Evolutionary conservation across 2,797 vertebrate species (phyloP).

Genomic region (Simalia tracyae): DNA sequence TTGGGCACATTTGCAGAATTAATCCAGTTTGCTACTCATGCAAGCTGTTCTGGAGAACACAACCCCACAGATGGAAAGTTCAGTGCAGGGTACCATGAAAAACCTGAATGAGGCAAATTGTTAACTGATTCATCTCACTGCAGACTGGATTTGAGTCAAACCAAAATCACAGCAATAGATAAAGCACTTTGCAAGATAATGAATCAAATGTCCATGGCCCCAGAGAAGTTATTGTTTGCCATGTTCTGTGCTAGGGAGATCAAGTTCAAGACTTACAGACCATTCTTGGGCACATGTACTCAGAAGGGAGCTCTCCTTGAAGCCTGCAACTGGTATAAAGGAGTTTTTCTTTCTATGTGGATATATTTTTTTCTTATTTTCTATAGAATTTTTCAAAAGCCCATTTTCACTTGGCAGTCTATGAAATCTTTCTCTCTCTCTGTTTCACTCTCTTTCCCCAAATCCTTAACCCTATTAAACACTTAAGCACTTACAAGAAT

Average conservation of each 20-base stretch:
- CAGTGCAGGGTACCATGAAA: neutral
- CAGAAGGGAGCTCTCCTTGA: neutral
- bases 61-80: neutral
- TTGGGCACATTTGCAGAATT: neutral
- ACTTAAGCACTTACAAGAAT: neutral
- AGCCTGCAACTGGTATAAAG: no score
- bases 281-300: neutral
- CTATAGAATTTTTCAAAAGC: neutral
- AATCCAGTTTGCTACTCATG: neutral
- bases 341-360: neutral
- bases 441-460: neutral
- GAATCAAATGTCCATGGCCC: neutral
- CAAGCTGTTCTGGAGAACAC: neutral
- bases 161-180: neutral
- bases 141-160: neutral
- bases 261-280: neutral
- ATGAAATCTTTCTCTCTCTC: slow-evolving; percentile 10
- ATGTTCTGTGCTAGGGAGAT: neutral
- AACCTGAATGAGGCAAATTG: neutral
- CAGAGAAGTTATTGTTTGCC: neutral
- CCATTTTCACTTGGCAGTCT: neutral
- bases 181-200: neutral
- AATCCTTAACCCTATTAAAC: neutral
- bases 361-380: neutral
- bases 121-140: neutral